Conservation (phyloP, 2,797 vertebrate species). For the Tarsius wallacei region DNA sequence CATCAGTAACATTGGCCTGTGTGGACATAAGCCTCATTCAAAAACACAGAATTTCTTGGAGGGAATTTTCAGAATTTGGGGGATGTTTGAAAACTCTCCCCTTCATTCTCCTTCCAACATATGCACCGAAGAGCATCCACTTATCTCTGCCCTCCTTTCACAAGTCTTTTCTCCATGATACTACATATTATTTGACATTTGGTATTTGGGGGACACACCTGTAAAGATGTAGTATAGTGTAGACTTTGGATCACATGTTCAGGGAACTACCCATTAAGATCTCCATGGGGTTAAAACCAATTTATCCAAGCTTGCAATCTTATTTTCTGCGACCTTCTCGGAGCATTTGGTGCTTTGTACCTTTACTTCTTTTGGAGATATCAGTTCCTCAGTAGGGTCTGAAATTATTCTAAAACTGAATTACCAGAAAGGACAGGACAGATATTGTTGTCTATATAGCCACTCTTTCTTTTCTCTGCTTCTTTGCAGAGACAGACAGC, state of each 20-base stretch:
- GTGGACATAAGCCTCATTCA: not conserved
- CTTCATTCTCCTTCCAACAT: not conserved
- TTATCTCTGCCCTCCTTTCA: not conserved
- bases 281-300: not conserved
- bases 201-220: not conserved
- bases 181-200: not conserved
- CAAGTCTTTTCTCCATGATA: not conserved
- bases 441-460: not conserved
- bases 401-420: not conserved
- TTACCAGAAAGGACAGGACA: not conserved
- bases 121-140: not conserved
- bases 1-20: too few species aligned
- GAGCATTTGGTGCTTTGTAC: not conserved
- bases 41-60: not conserved
- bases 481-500: not conserved
- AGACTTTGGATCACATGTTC: not conserved
- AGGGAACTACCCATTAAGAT: not conserved
- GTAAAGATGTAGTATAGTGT: not conserved
- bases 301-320: not conserved
- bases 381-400: not conserved
- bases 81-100: not conserved
- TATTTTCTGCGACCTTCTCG: not conserved
- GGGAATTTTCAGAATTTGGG: not conserved
- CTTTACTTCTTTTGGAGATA: not conserved
- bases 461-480: not conserved